These are phyloP conservation scores for Drosophila histrio DNA, from an alignment of 2,888 invertebrate genomes.

Conservation along the genomic window DNA sequence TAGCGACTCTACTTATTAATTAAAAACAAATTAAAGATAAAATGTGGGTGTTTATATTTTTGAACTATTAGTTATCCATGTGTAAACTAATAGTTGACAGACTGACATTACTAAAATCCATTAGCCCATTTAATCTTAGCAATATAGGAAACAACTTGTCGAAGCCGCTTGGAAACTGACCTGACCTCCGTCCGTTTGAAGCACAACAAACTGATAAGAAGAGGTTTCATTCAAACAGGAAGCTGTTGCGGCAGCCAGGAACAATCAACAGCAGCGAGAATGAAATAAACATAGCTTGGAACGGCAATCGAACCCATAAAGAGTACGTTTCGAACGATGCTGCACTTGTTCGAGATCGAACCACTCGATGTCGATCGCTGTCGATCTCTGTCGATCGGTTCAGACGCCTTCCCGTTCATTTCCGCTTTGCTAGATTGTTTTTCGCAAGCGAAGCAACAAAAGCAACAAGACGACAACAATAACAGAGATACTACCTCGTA, in stretches of 20 bases:
- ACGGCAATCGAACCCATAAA: constrained; percentile 46
- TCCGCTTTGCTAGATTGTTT: constrained; percentile 65
- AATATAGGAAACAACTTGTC: constrained; percentile 1
- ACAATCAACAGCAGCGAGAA: not conserved
- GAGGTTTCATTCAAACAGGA: constrained; percentile 56
- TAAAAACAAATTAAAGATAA: no score
- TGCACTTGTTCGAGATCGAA: constrained; percentile 71
- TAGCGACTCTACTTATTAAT: no score
- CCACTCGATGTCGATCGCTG: constrained; percentile 43
- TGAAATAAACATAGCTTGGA: constrained; percentile 12
- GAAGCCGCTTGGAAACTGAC: not conserved
- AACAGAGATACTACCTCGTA: constrained; percentile 43
- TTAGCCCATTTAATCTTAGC: not conserved
- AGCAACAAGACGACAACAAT: constrained; percentile 9
- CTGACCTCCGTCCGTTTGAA: constrained; percentile 37
- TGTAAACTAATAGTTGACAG: no score
- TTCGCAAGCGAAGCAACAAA: constrained; percentile 34
- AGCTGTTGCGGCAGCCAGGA: constrained; percentile 32
- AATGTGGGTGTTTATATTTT: no score
- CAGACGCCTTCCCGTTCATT: constrained; percentile 60
- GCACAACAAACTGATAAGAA: constrained; percentile 55
- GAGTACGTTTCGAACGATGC: constrained; percentile 53
- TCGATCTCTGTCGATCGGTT: constrained; percentile 19
- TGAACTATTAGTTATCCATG: no score
- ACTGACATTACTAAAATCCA: no score